Evolutionary conservation across 2,797 vertebrate species (phyloP).

Genomic region (Holocentrus rufus): DNA sequence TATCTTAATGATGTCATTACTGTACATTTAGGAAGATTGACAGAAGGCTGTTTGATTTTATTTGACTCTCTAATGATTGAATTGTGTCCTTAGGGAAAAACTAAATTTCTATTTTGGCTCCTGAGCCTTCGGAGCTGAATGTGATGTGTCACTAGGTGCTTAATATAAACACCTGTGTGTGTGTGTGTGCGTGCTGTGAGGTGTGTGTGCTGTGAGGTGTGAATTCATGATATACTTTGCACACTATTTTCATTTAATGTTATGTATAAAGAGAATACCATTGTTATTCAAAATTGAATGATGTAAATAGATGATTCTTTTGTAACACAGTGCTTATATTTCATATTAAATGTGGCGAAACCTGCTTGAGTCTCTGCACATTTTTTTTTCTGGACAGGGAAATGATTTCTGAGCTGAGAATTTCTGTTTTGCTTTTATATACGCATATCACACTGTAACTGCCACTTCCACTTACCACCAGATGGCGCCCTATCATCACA

Average conservation of each 20-base stretch:
- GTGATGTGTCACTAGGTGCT: conserved; percentile 9
- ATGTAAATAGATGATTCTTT: conserved; percentile 70
- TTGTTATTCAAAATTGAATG: conserved; percentile 40
- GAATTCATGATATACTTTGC: conserved; percentile 65
- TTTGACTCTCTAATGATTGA: not conserved
- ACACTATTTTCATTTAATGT: conserved; percentile 53
- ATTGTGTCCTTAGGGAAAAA: too few species aligned
- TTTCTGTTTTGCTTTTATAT: not conserved
- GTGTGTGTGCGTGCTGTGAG: not conserved
- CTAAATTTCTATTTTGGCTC: not conserved
- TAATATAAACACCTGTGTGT: conserved; percentile 2
- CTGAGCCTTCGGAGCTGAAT: conserved; percentile 23
- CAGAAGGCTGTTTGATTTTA: not conserved
- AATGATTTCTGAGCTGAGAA: too few species aligned
- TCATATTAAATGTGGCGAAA: not conserved
- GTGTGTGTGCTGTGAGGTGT: not conserved
- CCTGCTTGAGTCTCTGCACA: not conserved
- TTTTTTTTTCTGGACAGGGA: not conserved
- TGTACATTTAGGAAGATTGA: not conserved
- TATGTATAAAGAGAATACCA: conserved; percentile 7
- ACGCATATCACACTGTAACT: not conserved
- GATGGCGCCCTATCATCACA: conserved; percentile 34
- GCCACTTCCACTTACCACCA: conserved; percentile 25
- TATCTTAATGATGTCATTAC: not conserved
- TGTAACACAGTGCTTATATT: conserved; percentile 28